phyloP scores from a whole-genome alignment of 2,797 vertebrate genomes.

The Enteromius treurensis region DNA sequence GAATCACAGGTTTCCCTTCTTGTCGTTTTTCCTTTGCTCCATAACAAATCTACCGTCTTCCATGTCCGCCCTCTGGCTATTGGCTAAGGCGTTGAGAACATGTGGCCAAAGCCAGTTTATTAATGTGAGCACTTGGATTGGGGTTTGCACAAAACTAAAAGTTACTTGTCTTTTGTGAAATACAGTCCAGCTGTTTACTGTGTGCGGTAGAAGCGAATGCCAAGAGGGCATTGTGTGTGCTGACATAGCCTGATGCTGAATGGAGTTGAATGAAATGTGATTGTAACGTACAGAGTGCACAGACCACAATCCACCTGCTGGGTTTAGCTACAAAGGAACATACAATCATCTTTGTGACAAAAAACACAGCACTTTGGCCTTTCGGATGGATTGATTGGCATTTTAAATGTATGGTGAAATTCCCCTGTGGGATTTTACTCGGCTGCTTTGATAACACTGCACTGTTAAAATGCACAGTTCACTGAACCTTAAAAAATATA shows the following conservation, averaged over 20 bases:
- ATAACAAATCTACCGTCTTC: constrained; percentile 41
- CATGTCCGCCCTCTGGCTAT: constrained; percentile 37
- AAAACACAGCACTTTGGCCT: constrained; percentile 24
- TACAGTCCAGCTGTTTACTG: constrained; percentile 77
- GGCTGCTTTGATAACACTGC: neutral
- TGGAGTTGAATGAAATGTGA: constrained; percentile 40
- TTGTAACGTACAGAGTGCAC: constrained; percentile 21
- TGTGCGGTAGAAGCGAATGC: constrained; percentile 73
- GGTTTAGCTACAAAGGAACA: neutral
- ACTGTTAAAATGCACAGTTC: neutral
- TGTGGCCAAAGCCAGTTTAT: constrained; percentile 49
- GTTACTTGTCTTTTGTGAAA: constrained; percentile 66
- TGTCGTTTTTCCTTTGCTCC: constrained; percentile 14
- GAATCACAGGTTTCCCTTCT: constrained; percentile 22
- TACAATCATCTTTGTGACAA: constrained; percentile 9
- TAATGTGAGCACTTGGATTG: constrained; percentile 48
- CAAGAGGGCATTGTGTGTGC: constrained; percentile 72
- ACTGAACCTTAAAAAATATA: neutral
- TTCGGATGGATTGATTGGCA: constrained; percentile 20
- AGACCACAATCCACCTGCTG: constrained; percentile 56
- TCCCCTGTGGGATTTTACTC: neutral
- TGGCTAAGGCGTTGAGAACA: constrained; percentile 18
- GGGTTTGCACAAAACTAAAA: constrained; percentile 44
- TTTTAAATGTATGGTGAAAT: constrained; percentile 28
- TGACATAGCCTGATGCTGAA: constrained; percentile 25